Evolutionary conservation across 2,797 vertebrate species (phyloP).

Genomic region (Etheostoma perlongum): DNA sequence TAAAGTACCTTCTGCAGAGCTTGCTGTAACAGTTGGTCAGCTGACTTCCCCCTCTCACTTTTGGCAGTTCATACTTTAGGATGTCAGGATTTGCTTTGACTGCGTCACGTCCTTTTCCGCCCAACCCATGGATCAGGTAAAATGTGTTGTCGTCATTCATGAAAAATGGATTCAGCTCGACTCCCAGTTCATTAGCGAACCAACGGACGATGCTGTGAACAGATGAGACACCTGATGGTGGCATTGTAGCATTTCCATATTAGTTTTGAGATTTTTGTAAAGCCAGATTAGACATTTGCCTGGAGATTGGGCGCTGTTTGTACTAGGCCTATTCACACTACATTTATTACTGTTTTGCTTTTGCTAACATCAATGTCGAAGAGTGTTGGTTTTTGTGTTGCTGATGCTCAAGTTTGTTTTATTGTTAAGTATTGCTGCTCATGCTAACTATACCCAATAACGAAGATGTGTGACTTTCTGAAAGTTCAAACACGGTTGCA

Average conservation of each 20-base stretch:
- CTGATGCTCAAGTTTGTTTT: too few species aligned
- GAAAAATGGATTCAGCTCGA: constrained; percentile 70
- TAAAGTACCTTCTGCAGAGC: constrained; percentile 64
- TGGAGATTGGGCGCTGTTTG: too few species aligned
- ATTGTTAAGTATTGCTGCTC: too few species aligned
- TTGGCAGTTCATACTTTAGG: constrained; percentile 67
- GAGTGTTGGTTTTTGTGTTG: too few species aligned
- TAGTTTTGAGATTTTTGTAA: not conserved
- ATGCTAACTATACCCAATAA: too few species aligned
- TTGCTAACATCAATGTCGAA: too few species aligned
- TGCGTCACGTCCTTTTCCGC: constrained; percentile 32
- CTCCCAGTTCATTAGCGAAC: constrained; percentile 34
- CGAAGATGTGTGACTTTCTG: too few species aligned
- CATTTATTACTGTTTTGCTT: too few species aligned
- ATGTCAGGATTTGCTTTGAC: constrained; percentile 78
- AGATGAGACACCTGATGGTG: not conserved
- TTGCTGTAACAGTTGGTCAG: constrained; percentile 65
- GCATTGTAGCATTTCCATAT: not conserved
- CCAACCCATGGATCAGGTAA: constrained; percentile 70
- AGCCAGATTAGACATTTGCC: too few species aligned
- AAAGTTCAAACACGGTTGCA: too few species aligned
- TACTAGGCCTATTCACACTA: too few species aligned
- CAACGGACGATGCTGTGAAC: constrained; percentile 27
- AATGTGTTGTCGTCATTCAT: constrained; percentile 77
- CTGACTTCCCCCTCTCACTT: constrained; percentile 69